Conservation (phyloP, 37 sponge, comb jelly and placozoan species). For the Aplysina aerophoba region DNA sequence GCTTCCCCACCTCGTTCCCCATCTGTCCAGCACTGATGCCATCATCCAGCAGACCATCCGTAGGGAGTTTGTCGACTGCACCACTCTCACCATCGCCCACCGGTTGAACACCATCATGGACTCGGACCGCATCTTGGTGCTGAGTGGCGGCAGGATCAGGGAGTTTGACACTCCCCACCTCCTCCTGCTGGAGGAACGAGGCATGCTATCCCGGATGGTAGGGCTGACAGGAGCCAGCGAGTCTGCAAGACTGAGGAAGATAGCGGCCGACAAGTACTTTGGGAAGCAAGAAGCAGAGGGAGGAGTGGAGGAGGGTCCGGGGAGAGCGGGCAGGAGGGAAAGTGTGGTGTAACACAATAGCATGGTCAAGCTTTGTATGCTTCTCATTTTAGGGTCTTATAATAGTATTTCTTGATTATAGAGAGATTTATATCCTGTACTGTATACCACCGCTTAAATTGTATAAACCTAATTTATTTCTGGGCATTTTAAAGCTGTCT, state of each 20-base stretch:
- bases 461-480: too few species aligned
- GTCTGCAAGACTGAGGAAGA: constrained; percentile 44
- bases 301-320: too few species aligned
- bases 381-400: too few species aligned
- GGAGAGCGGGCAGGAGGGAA: too few species aligned
- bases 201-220: constrained; percentile 53
- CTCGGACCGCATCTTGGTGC: constrained; percentile 81
- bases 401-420: too few species aligned
- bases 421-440: too few species aligned
- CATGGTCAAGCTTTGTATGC: too few species aligned
- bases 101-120: constrained; percentile 96
- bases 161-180: constrained; percentile 59
- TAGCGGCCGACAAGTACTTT: constrained; percentile 45
- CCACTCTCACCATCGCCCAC: constrained; percentile 91
- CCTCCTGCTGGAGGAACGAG: constrained; percentile 48
- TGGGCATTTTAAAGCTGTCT: too few species aligned
- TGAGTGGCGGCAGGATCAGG: constrained; percentile 50
- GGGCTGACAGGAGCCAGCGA: constrained; percentile 48
- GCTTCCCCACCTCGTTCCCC: neutral
- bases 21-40: constrained; percentile 75
- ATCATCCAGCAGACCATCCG: constrained; percentile 83
- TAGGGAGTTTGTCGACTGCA: constrained; percentile 76
- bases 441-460: too few species aligned
- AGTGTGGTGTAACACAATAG: too few species aligned
- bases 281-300: neutral